These are phyloP conservation scores for Alca torda DNA, from an alignment of 2,797 vertebrate species.

Conservation along the genomic window DNA sequence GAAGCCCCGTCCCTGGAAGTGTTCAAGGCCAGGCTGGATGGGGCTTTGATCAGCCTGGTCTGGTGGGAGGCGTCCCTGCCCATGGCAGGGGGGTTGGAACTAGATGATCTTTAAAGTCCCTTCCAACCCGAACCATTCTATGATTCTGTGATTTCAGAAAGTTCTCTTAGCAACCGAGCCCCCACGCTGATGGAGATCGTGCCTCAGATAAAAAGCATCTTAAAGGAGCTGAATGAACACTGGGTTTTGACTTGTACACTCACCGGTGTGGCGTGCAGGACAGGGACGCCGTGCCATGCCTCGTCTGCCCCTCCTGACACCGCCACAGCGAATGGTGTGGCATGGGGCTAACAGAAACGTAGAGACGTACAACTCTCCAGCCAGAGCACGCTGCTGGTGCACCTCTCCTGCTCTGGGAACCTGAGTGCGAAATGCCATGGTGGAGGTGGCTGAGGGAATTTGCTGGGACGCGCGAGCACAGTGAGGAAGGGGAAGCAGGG, in stretches of 20 bases:
- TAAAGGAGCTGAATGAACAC: background rate
- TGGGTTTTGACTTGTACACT: background rate
- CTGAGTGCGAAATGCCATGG: background rate
- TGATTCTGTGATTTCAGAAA: background rate
- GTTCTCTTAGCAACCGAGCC: background rate
- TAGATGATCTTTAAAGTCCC: no score
- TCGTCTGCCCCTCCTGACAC: background rate
- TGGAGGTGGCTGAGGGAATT: background rate
- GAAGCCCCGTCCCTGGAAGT: no score
- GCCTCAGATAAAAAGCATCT: background rate
- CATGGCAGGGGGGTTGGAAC: no score
- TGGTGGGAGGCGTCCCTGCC: no score
- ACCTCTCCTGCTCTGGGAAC: background rate
- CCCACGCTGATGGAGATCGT: background rate
- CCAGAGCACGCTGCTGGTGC: background rate
- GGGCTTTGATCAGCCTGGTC: no score
- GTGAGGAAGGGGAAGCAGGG: background rate
- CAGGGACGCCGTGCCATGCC: background rate
- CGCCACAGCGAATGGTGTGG: no score
- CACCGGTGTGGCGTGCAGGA: accelerated
- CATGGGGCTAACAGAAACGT: background rate
- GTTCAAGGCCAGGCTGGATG: no score
- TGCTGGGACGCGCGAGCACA: background rate
- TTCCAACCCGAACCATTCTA: no score
- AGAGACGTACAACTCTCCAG: background rate